phyloP scores from a whole-genome alignment of 2,113 vertebrate species.

The Microcebus griseorufus region DNA sequence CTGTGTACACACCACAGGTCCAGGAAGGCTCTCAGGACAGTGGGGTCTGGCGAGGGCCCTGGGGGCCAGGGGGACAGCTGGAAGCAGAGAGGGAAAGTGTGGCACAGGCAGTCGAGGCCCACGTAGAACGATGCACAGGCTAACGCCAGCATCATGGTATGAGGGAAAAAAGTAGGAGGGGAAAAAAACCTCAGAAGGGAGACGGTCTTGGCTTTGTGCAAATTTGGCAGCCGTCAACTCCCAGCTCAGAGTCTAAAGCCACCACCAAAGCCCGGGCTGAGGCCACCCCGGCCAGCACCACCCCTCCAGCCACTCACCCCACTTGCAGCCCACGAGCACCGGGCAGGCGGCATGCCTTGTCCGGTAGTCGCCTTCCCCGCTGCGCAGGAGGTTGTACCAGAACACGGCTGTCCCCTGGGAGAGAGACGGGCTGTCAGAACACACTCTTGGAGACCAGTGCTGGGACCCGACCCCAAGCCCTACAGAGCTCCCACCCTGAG shows the following conservation, averaged over 20 bases:
- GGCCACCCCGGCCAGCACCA: background rate
- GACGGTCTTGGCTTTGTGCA: background rate
- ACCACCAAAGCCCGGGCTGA: background rate
- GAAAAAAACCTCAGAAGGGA: background rate
- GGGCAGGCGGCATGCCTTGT: slow-evolving; percentile 98
- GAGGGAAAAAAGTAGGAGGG: background rate
- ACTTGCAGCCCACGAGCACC: slow-evolving; percentile 97
- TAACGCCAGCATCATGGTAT: no score
- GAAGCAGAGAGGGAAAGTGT: no score
- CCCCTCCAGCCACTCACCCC: slow-evolving; percentile 91
- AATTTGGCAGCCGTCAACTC: background rate
- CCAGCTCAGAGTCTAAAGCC: background rate
- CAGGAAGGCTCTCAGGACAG: no score
- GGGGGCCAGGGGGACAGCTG: no score
- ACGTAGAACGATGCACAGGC: no score
- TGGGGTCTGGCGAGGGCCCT: no score
- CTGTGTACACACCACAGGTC: background rate
- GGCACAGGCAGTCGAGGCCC: no score
- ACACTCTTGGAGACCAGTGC: background rate
- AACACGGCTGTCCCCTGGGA: slow-evolving; percentile 96
- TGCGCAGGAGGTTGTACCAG: slow-evolving; percentile 97
- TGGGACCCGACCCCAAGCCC: background rate
- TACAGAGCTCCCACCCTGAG: background rate
- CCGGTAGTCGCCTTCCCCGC: slow-evolving; percentile 96
- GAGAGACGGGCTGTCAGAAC: slow-evolving; percentile 47